These are phyloP conservation scores for Drepana falcataria DNA, from an alignment of 2,888 invertebrate genomes.

Conservation along the genomic window DNA sequence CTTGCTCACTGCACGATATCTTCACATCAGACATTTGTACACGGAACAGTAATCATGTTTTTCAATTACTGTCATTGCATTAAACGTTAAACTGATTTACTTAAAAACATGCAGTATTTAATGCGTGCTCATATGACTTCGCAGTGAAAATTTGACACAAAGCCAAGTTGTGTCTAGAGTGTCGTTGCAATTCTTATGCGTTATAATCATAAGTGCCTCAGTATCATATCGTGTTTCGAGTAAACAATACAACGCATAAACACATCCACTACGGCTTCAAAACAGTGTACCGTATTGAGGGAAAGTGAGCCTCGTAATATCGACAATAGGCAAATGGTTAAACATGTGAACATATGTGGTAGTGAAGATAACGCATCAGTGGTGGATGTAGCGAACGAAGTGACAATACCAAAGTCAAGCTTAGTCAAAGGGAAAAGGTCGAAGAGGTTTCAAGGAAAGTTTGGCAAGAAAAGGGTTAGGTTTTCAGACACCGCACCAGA, in stretches of 20 bases:
- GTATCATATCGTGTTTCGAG: constrained; percentile 37
- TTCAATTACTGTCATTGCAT: constrained; percentile 15
- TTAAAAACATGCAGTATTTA: constrained; percentile 26
- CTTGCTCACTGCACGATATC: background rate
- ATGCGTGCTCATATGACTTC: constrained; percentile 36
- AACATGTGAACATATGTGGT: constrained; percentile 32
- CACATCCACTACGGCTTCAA: constrained; percentile 40
- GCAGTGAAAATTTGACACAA: constrained; percentile 47
- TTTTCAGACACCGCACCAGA: constrained; percentile 47
- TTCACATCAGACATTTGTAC: background rate
- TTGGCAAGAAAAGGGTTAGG: constrained; percentile 58
- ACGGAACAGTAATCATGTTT: constrained; percentile 13
- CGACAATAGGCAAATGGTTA: constrained; percentile 32
- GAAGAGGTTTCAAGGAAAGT: constrained; percentile 35
- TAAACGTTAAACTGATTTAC: constrained; percentile 25
- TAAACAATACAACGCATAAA: constrained; percentile 26
- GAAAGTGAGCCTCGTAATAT: constrained; percentile 32
- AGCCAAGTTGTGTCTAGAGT: constrained; percentile 55
- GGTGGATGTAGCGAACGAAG: constrained; percentile 28
- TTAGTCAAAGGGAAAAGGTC: constrained; percentile 48
- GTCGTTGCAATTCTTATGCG: constrained; percentile 39
- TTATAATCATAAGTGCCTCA: constrained; percentile 41
- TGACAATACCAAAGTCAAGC: constrained; percentile 54
- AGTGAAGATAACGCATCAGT: constrained; percentile 19
- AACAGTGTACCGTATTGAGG: constrained; percentile 26